A percentile compares a stretch with the other conserved stretches of the same genome.
These are phyloP conservation scores for Typhlomys cinereus DNA, from an alignment of 2,113 vertebrate genomes.

Conservation along the genomic window DNA sequence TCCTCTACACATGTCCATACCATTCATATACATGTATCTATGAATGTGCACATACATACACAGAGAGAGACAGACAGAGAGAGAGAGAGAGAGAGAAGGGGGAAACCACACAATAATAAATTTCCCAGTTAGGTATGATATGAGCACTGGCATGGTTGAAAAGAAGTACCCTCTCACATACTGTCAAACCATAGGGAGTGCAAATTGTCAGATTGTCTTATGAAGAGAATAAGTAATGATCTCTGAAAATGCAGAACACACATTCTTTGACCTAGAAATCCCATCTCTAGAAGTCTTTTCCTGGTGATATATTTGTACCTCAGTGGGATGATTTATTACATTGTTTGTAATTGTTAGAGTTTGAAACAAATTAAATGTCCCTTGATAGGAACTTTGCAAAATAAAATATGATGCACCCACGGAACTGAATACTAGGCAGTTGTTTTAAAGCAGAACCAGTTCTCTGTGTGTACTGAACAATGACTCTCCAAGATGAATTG, in stretches of 20 bases:
- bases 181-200: neutral
- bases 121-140: neutral
- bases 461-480: neutral
- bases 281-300: neutral
- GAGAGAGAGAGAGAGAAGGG: neutral
- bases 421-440: neutral
- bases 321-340: constrained; percentile 16
- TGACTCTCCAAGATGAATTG: neutral
- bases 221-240: neutral
- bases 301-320: neutral
- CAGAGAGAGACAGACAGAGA: too few species aligned
- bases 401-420: neutral
- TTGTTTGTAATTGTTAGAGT: neutral
- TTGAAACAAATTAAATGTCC: constrained; percentile 16
- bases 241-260: neutral
- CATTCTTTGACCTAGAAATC: constrained; percentile 2
- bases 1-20: too few species aligned
- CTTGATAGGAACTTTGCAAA: constrained; percentile 7
- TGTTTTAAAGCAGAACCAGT: neutral
- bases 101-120: neutral
- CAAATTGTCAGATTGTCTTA: neutral
- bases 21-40: neutral
- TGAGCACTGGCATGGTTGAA: neutral
- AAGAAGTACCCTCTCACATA: neutral
- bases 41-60: neutral